Base-by-base conservation (phyloP, 2,888 invertebrate genomes). In the Zygothrica quintamaculata region DNA sequence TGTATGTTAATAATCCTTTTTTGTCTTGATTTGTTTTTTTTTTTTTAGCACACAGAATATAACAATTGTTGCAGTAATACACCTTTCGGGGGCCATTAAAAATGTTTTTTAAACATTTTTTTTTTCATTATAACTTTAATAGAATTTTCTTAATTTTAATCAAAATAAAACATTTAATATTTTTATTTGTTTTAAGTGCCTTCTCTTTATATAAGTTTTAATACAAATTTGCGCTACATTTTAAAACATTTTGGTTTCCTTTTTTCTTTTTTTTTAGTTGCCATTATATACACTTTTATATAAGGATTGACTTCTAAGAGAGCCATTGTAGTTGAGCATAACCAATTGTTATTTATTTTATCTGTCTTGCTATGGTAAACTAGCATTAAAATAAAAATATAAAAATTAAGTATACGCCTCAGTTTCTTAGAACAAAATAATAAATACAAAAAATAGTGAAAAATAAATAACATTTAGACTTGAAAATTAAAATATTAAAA, bases 31-130 rank as follows among this genome's bases (percentile, higher is more conserved):
- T n/a, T n/a, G n/a, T n/a, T n/a, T n/a, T n/a, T n/a, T n/a, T n/a
- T n/a, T n/a, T n/a, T n/a, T 56, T 80, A 80, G 82, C 82, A 81
- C 82, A 84, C 76, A 69, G 71, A 81, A 74, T 77, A 61, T 77
- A 84, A 85, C 77, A 84, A 69, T 79, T 77, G 75, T 81, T 76
- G 77, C 79, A 82, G 69, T 82, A 78, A 69, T 70, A 85, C 58
- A 66, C 69, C 72, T 82, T 85, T 57, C 84, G 84, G 86, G 86
- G 86, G 86, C 77, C 84, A 44, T 80, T 47, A 62, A 40, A 34
- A 71, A 84, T 76, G 85, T 84, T 84, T 84, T 67, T 55, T 2
- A 85, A 79, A 74, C 79, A 77, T 77, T 65, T 64, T 39, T 29
- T 8, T 51, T 36, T 64, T 39, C 33, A 9, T 51, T 36, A 58